Base-by-base conservation (phyloP, 2,888 invertebrate genomes). In the Pachliopta kotzebuea region DNA sequence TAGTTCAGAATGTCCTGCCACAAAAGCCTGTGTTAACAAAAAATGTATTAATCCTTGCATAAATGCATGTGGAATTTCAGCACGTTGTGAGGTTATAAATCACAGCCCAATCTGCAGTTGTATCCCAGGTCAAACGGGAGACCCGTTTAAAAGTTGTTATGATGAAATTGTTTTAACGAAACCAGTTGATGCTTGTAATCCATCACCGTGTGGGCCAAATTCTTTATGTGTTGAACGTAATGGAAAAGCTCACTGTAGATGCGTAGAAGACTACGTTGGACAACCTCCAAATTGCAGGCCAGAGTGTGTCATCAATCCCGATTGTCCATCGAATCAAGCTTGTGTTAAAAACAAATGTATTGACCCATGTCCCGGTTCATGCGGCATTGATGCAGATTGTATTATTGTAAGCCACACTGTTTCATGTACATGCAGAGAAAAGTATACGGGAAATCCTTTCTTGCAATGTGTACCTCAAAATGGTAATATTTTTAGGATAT, bases 31-130 rank as follows among this genome's bases (percentile, higher is more conserved):
- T 74, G 93, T 96, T 37, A 96, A 95, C 82, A 94, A 95, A 76
- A 96, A 95, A 84, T 97, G 97, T 81, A 92, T 94, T 0, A 96
- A 97, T 86, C 97, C 97, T 20, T 97, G 97, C 74, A 94, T 95
- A 0, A 96, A 96, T 67, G 95, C 96, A 37, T 97, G 97, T 81
- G 97, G 97, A 14, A 85, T 93, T 24, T 94, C 93, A 63, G 96
- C 97, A 2, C 88, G 94, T 49, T 97, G 97, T 81, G 94, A 95
- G 74, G 96, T 97, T 2, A 94, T 96, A 42, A 96, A 96, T 79
- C 97, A 97, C 78, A 96, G 96, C 79, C 97, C 97, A 18, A 95
- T 97, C 66, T 97, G 97, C 79, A 95, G 94, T 70, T 97, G 97
- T 77, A 95, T 95, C 63, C 84, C 93, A 23, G 95, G 95, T 23